Evolutionary conservation across 2,888 invertebrate genomes (phyloP).

Genomic region (Heliconius ethilla): DNA sequence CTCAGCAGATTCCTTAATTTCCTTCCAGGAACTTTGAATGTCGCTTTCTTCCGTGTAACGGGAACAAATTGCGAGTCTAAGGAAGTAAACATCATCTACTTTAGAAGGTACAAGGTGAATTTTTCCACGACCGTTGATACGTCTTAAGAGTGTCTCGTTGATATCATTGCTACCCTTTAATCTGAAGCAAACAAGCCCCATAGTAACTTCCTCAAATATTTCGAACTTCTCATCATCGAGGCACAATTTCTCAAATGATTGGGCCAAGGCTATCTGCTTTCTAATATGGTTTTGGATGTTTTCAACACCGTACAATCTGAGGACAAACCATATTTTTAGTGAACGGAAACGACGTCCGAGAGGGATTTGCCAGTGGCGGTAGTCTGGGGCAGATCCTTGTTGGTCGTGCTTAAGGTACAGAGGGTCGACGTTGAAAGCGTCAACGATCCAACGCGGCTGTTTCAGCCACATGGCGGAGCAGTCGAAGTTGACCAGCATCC

Average conservation of each 20-base stretch:
- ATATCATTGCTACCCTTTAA: slow-evolving; percentile 92
- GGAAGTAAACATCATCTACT: slow-evolving; percentile 90
- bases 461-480: slow-evolving; percentile 99
- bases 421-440: slow-evolving; percentile 98
- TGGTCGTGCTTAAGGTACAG: slow-evolving; percentile 97
- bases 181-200: slow-evolving; percentile 98
- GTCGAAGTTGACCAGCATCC: slow-evolving; percentile 99
- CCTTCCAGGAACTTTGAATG: slow-evolving; percentile 93
- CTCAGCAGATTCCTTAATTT: slow-evolving; percentile 88
- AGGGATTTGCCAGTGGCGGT: slow-evolving; percentile 98
- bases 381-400: slow-evolving; percentile 94
- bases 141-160: slow-evolving; percentile 90
- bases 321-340: slow-evolving; percentile 96
- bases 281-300: slow-evolving; percentile 93
- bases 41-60: slow-evolving; percentile 90
- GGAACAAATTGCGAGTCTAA: slow-evolving; percentile 95
- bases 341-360: slow-evolving; percentile 95
- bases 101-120: slow-evolving; percentile 97
- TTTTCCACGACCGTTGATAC: slow-evolving; percentile 93
- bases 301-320: slow-evolving; percentile 93
- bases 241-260: slow-evolving; percentile 92
- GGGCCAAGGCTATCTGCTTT: slow-evolving; percentile 92
- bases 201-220: slow-evolving; percentile 91
- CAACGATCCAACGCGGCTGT: slow-evolving; percentile 93
- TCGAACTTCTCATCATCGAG: slow-evolving; percentile 91